These are phyloP conservation scores for Atherinomorus stipes DNA, from an alignment of 2,113 vertebrate species.

Conservation along the genomic window DNA sequence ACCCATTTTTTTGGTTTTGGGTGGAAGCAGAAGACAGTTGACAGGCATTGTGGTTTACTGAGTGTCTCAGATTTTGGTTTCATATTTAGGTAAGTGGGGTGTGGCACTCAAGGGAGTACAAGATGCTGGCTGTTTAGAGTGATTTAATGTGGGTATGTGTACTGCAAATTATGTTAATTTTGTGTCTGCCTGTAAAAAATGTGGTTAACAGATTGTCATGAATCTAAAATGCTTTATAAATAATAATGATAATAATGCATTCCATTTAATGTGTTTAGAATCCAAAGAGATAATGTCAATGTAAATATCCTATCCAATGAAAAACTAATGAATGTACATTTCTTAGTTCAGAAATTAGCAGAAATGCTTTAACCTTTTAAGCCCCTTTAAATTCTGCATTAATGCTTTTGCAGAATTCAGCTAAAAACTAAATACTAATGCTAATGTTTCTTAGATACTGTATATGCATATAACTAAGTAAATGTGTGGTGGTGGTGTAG, in stretches of 20 bases:
- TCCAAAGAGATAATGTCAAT: too few species aligned
- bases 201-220: not conserved
- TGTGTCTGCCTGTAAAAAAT: not conserved
- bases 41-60: constrained; percentile 44
- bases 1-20: constrained; percentile 61
- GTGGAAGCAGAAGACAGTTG: constrained; percentile 44
- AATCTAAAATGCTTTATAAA: not conserved
- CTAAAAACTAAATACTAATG: too few species aligned
- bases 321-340: too few species aligned
- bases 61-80: constrained; percentile 59
- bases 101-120: constrained; percentile 8
- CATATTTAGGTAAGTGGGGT: constrained; percentile 50
- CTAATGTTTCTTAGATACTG: too few species aligned
- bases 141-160: constrained; percentile 9
- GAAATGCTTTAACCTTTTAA: too few species aligned
- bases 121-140: not conserved
- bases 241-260: not conserved
- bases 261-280: not conserved
- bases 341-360: too few species aligned
- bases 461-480: too few species aligned
- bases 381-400: too few species aligned
- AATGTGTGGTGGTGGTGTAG: too few species aligned
- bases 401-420: too few species aligned
- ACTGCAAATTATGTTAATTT: not conserved
- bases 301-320: too few species aligned